Evolutionary conservation across 2,888 invertebrate species (phyloP).

Genomic region (Phlogophora meticulosa): DNA sequence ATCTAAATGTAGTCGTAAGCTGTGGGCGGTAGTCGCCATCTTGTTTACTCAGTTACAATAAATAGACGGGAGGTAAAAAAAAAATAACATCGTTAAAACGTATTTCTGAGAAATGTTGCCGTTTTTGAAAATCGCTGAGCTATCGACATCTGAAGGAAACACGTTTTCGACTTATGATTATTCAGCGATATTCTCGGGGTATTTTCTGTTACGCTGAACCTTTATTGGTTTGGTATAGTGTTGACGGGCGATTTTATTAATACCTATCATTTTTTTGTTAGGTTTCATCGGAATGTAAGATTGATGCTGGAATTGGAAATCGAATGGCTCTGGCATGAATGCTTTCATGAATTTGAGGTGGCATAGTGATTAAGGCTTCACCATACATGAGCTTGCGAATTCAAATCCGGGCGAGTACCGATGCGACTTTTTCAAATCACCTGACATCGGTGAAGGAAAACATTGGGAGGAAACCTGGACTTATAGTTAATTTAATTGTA

Average conservation of each 20-base stretch:
- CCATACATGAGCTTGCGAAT: too few relatives aligned
- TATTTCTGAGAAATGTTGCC: slow-evolving; percentile 45
- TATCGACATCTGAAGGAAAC: slow-evolving; percentile 48
- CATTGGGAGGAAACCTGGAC: slow-evolving; percentile 1
- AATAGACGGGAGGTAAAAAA: slow-evolving; percentile 42
- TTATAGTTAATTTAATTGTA: background rate
- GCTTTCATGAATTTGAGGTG: too few relatives aligned
- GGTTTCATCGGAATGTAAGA: slow-evolving; percentile 12
- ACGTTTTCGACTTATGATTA: slow-evolving; percentile 55
- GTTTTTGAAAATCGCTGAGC: slow-evolving; percentile 53
- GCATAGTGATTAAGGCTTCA: too few relatives aligned
- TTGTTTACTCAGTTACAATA: slow-evolving; percentile 45
- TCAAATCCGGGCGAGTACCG: too few relatives aligned
- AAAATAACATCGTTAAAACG: slow-evolving; percentile 52
- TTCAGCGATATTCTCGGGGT: slow-evolving; percentile 51
- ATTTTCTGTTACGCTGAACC: slow-evolving; percentile 44
- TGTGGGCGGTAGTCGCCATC: slow-evolving; percentile 6
- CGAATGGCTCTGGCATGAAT: background rate
- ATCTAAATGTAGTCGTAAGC: slow-evolving; percentile 6
- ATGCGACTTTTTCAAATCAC: too few relatives aligned
- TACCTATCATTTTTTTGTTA: slow-evolving; percentile 24
- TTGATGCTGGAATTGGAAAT: slow-evolving; percentile 29
- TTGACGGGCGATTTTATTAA: slow-evolving; percentile 48
- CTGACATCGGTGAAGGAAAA: too few relatives aligned
- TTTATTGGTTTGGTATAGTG: slow-evolving; percentile 46